Evolutionary conservation across 2,797 vertebrate genomes (phyloP).

Genomic region (Coreius guichenoti): DNA sequence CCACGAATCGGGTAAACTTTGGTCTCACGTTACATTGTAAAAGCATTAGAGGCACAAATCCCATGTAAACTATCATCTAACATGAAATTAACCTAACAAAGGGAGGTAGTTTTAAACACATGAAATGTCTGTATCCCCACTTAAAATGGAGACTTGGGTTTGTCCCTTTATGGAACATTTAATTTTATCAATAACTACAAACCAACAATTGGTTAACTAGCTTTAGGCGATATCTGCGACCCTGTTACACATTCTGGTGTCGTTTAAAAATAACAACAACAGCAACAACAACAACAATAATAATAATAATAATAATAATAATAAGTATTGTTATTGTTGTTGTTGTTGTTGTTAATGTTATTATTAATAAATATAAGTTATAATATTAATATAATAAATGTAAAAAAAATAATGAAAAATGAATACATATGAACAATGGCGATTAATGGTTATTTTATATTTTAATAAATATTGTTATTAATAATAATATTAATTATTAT

Average conservation of each 20-base stretch:
- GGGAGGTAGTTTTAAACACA: not conserved
- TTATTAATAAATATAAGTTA: not conserved
- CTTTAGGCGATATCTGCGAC: not conserved
- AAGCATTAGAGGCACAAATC: slow-evolving; percentile 35
- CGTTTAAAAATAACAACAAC: not conserved
- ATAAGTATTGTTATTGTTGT: not conserved
- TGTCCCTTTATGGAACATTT: not conserved
- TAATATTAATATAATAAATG: not conserved
- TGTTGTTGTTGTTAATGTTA: not conserved
- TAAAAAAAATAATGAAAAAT: not conserved
- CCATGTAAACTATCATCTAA: slow-evolving; percentile 21
- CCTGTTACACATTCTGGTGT: not conserved
- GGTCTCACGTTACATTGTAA: not conserved
- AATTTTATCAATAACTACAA: not conserved
- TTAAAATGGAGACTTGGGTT: not conserved
- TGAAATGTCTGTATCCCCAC: not conserved
- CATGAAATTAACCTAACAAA: not conserved
- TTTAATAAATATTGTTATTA: not conserved
- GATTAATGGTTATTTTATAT: not conserved
- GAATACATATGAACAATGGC: not conserved
- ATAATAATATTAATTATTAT: no score
- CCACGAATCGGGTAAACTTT: not conserved
- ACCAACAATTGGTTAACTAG: not conserved
- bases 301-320: not conserved
- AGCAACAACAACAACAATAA: not conserved